Evolutionary conservation across 2,113 vertebrate species (phyloP), one percentile per base, ranked within the genome.

Genomic region (Axis porcinus): DNA sequence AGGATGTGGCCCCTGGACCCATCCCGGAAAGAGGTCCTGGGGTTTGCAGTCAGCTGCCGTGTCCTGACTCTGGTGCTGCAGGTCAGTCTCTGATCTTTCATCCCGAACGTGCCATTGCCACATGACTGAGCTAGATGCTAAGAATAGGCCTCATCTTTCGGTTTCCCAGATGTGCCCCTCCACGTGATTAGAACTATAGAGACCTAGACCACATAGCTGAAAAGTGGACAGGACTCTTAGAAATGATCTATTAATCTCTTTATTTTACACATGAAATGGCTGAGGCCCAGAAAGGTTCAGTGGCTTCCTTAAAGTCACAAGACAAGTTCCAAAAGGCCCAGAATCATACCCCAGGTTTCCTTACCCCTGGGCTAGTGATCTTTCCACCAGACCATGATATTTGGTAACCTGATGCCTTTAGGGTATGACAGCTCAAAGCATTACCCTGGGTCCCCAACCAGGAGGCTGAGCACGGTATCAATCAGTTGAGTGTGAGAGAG

Each of bases 41-140:
- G 98, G 64, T 99, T 99, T 97, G 99, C 99, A 0, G 36, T 98
- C 79, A 60, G 98, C 87, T 99, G 99, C 96, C 99, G 99, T 76
- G 98, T 98, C n/a, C 94, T 99, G 91, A 99, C 99, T 0, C 98
- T 99, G 30, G 19, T 99, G 64, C 98, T 99, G 36, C 99, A 99
- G 99, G 99, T 99, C 98, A 98, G 99, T 98, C 84, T 97, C 36
- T 67, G n/a, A 89, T 93, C 89, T 76, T 94, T 88, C 40, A 45
- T 94, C 47, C 43, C 76, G 33, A 96, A 60, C 25, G 19, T 92
- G 79, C 47, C 2, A 0, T 91, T 95, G 55, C 23, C 55, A 6
- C 50, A 13, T 88, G 64, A 85, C 82, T 90, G 78, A 81, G 19
- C 57, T n/a, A 33, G 85, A 14, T 33, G 23, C 27, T 33, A 76